These are phyloP conservation scores for Scaptomyza caliginosa DNA, from an alignment of 2,888 invertebrate genomes.

Conservation along the genomic window DNA sequence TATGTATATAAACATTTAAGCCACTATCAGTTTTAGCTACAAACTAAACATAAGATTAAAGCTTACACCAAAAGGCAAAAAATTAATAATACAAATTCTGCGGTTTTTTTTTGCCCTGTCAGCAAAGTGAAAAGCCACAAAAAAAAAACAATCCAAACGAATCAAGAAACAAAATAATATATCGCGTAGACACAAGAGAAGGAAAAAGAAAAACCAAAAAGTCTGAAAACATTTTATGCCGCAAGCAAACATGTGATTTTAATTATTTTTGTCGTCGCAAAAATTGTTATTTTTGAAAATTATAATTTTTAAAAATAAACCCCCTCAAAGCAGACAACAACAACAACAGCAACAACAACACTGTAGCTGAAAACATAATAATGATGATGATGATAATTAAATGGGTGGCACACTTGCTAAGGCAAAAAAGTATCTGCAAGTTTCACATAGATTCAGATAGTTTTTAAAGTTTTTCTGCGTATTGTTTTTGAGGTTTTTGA, in stretches of 20 bases:
- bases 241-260: constrained; percentile 80
- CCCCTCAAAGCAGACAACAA: constrained; percentile 8
- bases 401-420: constrained; percentile 32
- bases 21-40: not conserved
- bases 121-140: constrained; percentile 67
- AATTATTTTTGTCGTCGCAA: constrained; percentile 78
- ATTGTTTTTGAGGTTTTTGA: not conserved
- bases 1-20: not conserved
- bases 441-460: constrained; percentile 1
- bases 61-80: too few relatives aligned
- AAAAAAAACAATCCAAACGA: constrained; percentile 7
- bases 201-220: constrained; percentile 38
- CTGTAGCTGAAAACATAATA: constrained; percentile 5
- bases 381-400: constrained; percentile 16
- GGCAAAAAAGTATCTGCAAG: constrained; percentile 15
- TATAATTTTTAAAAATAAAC: constrained; percentile 76
- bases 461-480: not conserved
- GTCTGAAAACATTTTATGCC: constrained; percentile 70
- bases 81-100: too few relatives aligned
- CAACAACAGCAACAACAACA: constrained; percentile 22
- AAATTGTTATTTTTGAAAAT: constrained; percentile 77
- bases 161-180: constrained; percentile 41
- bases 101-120: constrained; percentile 62
- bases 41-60: not conserved
- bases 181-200: not conserved